These are phyloP conservation scores for Pachypanchax playfairii DNA, from an alignment of 2,113 vertebrate genomes.

Conservation along the genomic window DNA sequence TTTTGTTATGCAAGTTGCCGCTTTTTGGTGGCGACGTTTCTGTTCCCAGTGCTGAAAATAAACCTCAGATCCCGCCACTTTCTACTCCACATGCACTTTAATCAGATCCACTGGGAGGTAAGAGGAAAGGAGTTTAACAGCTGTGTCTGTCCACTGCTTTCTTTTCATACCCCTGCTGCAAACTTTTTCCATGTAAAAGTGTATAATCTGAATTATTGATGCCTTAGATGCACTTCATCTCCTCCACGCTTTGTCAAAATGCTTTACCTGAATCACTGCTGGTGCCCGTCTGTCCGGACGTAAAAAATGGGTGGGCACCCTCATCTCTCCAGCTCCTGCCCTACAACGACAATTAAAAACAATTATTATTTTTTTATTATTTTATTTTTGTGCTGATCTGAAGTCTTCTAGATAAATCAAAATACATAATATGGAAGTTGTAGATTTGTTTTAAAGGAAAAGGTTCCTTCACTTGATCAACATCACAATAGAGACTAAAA, in stretches of 20 bases:
- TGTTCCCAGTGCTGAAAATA: slow-evolving; percentile 51
- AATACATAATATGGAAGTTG: slow-evolving; percentile 59
- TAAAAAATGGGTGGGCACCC: slow-evolving; percentile 52
- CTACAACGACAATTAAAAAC: slow-evolving; percentile 29
- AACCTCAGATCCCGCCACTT: slow-evolving; percentile 62
- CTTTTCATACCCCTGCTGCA: background rate
- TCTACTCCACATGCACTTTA: slow-evolving; percentile 64
- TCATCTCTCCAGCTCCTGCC: slow-evolving; percentile 58
- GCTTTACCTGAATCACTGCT: slow-evolving; percentile 58
- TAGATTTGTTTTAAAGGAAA: too few relatives aligned
- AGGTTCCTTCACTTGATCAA: background rate
- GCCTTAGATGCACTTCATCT: slow-evolving; percentile 41
- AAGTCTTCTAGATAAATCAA: too few relatives aligned
- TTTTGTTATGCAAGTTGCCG: too few relatives aligned
- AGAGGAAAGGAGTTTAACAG: slow-evolving; percentile 40
- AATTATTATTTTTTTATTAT: too few relatives aligned
- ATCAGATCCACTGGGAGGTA: slow-evolving; percentile 70
- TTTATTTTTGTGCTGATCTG: too few relatives aligned
- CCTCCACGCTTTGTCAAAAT: slow-evolving; percentile 26
- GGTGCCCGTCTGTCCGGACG: slow-evolving; percentile 29
- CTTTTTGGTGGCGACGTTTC: slow-evolving; percentile 26
- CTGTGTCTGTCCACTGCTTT: slow-evolving; percentile 34
- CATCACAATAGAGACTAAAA: slow-evolving; percentile 7
- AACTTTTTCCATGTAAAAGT: slow-evolving; percentile 35
- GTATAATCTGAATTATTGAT: slow-evolving; percentile 66